Evolutionary conservation across 2,113 vertebrate genomes (phyloP), one percentile per base, ranked within the genome.

Genomic region (Perccottus glenii): DNA sequence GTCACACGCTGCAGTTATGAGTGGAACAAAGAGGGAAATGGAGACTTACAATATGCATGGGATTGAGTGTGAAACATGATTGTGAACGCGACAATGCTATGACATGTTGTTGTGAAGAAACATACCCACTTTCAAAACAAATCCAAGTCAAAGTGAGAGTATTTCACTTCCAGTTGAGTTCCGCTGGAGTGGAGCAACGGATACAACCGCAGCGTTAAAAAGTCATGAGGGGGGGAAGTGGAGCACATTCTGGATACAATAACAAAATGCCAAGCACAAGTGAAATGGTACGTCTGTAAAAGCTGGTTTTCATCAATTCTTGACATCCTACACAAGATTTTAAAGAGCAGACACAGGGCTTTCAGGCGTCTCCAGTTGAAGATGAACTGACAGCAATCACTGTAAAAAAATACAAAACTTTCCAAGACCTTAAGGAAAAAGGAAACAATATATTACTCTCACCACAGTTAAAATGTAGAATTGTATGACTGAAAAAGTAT

Each of bases 281-380:
- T 32, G 19, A 44, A 16, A 45, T 3, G 2, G 19, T 27, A 27
- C 19, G 19, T 27, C 19, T 11, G 47, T 57, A 11, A 27, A 56
- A 66, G 14, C 36, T 33, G 57, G 10, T 60, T 64, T 53, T 44
- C 56, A 75, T 55, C 9, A 12, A 51, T 67, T 48, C 56, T 50
- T 47, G 1, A 74, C 11, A 16, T 12, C 16, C 5, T 53, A 27
- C 27, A 58, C 19, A 15, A 5, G 19, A 27, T 36, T 61, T 11
- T 1, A 11, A 56, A n/a, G 38, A 57, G 52, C 27, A n/a, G 45
- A 49, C 14, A 11, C 9, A 4, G 10, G 11, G 49, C 49, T 55
- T 12, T 8, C 4, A 33, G n/a, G 52, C 33, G 1, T 55, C 33
- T 6, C 33, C 14, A n/a, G 44, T 46, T 38, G 33, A 55, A 38